A percentile compares a stretch with the other conserved stretches of the same genome.
Conservation (phyloP, 2,888 invertebrate species). For the Meteorus cinctellus region DNA sequence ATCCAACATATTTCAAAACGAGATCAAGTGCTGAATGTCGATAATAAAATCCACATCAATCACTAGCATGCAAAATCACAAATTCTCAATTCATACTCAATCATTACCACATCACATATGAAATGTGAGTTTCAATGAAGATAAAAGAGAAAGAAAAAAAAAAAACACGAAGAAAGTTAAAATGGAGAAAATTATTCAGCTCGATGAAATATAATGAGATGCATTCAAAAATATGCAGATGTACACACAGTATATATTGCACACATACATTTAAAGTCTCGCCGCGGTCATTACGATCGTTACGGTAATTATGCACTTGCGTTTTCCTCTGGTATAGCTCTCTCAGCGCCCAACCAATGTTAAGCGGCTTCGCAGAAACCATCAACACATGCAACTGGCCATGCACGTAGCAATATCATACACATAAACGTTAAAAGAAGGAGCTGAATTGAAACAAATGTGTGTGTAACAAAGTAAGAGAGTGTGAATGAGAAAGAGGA, state of each 20-base stretch:
- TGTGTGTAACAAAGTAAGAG: not conserved
- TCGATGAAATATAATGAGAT: not conserved
- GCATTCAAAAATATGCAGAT: not conserved
- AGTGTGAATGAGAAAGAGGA: constrained; percentile 23
- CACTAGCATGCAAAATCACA: too few relatives aligned
- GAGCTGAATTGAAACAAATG: not conserved
- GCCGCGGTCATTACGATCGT: constrained; percentile 59
- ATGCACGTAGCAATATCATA: not conserved
- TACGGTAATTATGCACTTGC: constrained; percentile 68
- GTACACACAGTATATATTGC: not conserved
- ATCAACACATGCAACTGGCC: constrained; percentile 53
- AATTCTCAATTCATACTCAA: too few relatives aligned
- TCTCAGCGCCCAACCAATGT: constrained; percentile 53
- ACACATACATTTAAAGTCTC: constrained; percentile 7
- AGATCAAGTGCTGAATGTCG: too few relatives aligned
- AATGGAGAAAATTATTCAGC: not conserved
- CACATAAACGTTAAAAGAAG: not conserved
- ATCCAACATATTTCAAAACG: too few relatives aligned
- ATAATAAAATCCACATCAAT: too few relatives aligned
- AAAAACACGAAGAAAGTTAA: not conserved
- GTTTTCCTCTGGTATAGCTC: constrained; percentile 60
- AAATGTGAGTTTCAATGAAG: too few relatives aligned
- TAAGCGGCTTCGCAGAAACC: constrained; percentile 67
- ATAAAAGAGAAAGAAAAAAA: not conserved
- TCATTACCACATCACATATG: too few relatives aligned